Conservation (phyloP, 2,113 vertebrate genomes). For the Onychorhynchus coronatus region DNA sequence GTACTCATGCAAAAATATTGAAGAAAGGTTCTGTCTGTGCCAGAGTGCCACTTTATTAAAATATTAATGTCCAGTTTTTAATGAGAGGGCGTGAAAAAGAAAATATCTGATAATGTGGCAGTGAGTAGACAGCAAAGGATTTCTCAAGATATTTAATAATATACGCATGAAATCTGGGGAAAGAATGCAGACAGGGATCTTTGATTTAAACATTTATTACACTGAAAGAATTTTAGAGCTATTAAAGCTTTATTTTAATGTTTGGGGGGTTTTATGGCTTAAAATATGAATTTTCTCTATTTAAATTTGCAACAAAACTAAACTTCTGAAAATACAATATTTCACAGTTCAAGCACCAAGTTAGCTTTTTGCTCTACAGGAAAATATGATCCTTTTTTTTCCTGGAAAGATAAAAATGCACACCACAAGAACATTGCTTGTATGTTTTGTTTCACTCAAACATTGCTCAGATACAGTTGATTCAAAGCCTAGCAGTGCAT, state of each 20-base stretch:
- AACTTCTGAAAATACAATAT: neutral
- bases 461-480: neutral
- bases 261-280: neutral
- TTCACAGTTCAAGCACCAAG: neutral
- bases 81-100: neutral
- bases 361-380: neutral
- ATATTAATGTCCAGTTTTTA: neutral
- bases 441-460: neutral
- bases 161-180: neutral
- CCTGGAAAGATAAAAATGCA: neutral
- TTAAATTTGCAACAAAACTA: neutral
- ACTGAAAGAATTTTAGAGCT: neutral
- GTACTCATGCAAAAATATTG: neutral
- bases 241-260: neutral
- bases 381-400: neutral
- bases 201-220: neutral
- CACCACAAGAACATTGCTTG: neutral
- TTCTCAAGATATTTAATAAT: neutral
- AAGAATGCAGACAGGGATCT: neutral
- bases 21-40: neutral
- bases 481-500: neutral
- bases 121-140: neutral
- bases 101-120: neutral
- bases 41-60: neutral
- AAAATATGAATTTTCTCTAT: neutral